A percentile compares a stretch with the other conserved stretches of the same genome.
Evolutionary conservation across 2,797 vertebrate genomes (phyloP).

Genomic region (Alosa sapidissima): DNA sequence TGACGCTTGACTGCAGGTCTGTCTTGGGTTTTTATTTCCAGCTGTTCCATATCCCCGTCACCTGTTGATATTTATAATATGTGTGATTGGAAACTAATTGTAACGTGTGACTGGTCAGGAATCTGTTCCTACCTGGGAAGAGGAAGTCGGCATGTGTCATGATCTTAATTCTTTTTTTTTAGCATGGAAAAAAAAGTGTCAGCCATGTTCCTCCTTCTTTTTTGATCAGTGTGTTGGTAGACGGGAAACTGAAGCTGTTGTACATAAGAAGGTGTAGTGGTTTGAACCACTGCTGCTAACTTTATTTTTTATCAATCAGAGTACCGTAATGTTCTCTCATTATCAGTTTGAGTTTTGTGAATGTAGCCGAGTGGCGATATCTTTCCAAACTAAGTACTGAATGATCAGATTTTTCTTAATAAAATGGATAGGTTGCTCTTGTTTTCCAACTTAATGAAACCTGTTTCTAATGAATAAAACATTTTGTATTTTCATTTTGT

Average conservation of each 20-base stretch:
- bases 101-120: neutral
- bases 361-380: conserved; percentile 4
- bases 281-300: neutral
- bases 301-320: neutral
- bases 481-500: conserved; percentile 43
- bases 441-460: neutral
- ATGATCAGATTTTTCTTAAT: neutral
- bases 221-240: neutral
- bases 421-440: conserved; percentile 2
- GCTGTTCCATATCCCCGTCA: neutral
- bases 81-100: neutral
- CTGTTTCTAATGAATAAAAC: conserved; percentile 55
- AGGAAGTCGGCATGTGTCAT: neutral
- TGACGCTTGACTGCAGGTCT: neutral
- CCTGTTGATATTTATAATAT: conserved; percentile 14
- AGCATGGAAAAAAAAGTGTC: neutral
- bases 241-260: neutral
- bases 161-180: neutral
- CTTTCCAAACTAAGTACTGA: conserved; percentile 10
- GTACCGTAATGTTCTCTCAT: neutral
- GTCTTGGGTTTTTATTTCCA: conserved; percentile 2
- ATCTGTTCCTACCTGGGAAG: neutral
- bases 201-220: neutral
- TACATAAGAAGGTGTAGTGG: neutral
- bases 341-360: neutral